Conservation (phyloP, 2,888 invertebrate genomes). For the Spilosoma lubricipeda region DNA sequence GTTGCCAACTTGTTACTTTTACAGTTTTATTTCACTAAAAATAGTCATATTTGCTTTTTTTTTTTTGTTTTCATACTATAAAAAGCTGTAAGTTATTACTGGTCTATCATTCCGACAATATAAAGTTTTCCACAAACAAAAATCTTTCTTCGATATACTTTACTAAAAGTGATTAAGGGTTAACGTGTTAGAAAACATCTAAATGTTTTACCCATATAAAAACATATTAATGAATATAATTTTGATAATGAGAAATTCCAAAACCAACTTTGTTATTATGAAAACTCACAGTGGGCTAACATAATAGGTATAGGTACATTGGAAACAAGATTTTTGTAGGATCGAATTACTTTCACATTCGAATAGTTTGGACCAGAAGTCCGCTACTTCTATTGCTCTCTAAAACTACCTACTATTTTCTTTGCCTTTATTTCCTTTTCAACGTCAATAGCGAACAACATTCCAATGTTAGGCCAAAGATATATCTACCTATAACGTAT, state of each 20-base stretch:
- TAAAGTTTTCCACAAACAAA: background rate
- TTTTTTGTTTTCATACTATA: background rate
- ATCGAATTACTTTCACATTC: background rate
- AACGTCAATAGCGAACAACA: background rate
- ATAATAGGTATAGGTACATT: no score
- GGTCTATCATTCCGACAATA: background rate
- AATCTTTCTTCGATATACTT: background rate
- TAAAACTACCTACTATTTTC: background rate
- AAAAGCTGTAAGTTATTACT: background rate
- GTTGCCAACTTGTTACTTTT: background rate
- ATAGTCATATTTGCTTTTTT: background rate
- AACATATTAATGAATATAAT: no score
- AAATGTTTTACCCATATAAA: no score
- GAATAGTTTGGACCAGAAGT: background rate
- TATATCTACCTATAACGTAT: conserved; percentile 7
- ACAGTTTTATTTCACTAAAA: background rate
- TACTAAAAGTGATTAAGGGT: background rate
- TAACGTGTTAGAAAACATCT: no score
- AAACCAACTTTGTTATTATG: background rate
- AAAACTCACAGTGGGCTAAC: background rate
- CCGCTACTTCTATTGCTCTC: background rate
- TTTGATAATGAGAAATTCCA: background rate
- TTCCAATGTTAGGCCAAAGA: conserved; percentile 43
- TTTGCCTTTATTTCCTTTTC: background rate
- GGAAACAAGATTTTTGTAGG: background rate